A percentile compares a stretch with the other conserved stretches of the same genome.
phyloP scores from a whole-genome alignment of 2,888 invertebrate species.

The Cerceris rybyensis region DNA sequence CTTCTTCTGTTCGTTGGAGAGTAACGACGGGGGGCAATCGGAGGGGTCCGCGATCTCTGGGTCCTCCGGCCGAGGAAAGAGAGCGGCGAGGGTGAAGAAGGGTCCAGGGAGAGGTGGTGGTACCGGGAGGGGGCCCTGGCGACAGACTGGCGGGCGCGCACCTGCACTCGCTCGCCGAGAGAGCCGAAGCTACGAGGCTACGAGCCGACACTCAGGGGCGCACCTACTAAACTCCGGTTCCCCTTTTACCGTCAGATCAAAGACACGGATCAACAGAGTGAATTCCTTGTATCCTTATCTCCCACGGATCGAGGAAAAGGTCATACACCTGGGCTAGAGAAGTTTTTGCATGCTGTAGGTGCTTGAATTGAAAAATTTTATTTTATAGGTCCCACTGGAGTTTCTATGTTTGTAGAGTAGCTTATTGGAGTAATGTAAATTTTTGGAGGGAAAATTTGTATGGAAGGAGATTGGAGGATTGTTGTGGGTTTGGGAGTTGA shows the following conservation, averaged over 20 bases:
- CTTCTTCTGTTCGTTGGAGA: conserved; percentile 46
- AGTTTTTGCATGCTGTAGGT: background rate
- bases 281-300: conserved; percentile 66
- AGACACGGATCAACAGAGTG: conserved; percentile 69
- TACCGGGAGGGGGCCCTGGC: conserved; percentile 69
- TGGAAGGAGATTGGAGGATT: too few relatives aligned
- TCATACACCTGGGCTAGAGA: conserved; percentile 38
- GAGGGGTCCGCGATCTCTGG: conserved; percentile 65
- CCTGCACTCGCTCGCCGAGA: conserved; percentile 75
- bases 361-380: background rate
- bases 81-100: conserved; percentile 42
- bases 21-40: conserved; percentile 54
- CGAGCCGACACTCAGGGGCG: conserved; percentile 74
- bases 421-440: too few relatives aligned
- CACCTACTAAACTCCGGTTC: conserved; percentile 67
- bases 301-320: conserved; percentile 53
- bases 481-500: too few relatives aligned
- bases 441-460: too few relatives aligned
- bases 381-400: background rate
- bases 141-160: conserved; percentile 81
- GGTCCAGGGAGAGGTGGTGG: conserved; percentile 50
- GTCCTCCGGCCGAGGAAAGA: conserved; percentile 41
- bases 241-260: conserved; percentile 34
- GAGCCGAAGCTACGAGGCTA: conserved; percentile 59
- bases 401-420: too few relatives aligned